Evolutionary conservation across 2,888 invertebrate genomes (phyloP).

Genomic region (Nowickia ferox): DNA sequence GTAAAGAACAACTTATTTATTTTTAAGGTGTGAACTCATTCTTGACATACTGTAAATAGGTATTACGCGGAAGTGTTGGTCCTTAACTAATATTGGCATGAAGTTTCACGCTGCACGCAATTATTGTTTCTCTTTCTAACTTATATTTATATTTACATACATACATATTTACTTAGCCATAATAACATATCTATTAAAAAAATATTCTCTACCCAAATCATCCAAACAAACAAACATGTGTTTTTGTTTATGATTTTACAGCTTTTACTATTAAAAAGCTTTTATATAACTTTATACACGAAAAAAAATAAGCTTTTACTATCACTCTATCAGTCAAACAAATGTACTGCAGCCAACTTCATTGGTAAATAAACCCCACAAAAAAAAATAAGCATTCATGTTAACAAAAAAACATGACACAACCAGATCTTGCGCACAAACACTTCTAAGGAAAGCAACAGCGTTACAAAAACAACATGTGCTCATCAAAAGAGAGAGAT

Average conservation of each 20-base stretch:
- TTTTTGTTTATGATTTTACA: neutral
- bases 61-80: too few species aligned
- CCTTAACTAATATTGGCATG: too few species aligned
- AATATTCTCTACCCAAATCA: neutral
- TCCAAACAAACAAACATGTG: conserved; percentile 10
- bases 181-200: neutral
- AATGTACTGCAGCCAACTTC: conserved; percentile 75
- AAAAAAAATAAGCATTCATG: conserved; percentile 42
- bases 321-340: conserved; percentile 7
- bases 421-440: conserved; percentile 61
- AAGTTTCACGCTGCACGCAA: too few species aligned
- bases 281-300: conserved; percentile 26
- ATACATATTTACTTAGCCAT: too few species aligned
- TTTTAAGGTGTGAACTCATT: too few species aligned
- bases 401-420: conserved; percentile 49
- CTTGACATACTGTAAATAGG: too few species aligned
- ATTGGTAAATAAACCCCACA: conserved; percentile 76
- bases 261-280: conserved; percentile 64
- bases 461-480: conserved; percentile 58
- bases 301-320: conserved; percentile 49
- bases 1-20: too few species aligned
- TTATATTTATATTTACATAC: too few species aligned
- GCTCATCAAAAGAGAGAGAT: conserved; percentile 5
- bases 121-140: too few species aligned
- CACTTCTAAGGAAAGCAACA: conserved; percentile 61